Evolutionary conservation across 2,113 vertebrate genomes (phyloP).

Genomic region (Chloropsis hardwickii): DNA sequence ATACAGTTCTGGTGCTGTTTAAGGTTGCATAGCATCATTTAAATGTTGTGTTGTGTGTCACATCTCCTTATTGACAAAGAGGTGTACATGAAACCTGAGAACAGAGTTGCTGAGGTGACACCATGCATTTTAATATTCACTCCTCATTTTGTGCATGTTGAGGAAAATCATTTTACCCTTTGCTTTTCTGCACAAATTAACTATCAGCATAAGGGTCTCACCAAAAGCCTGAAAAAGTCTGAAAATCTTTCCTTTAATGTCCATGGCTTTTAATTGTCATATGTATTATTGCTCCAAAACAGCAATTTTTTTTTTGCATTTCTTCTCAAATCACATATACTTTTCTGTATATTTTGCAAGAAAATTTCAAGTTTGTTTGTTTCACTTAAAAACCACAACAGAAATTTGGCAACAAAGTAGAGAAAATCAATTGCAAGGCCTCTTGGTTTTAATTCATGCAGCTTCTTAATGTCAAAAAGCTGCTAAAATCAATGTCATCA

Average conservation of each 20-base stretch:
- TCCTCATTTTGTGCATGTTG: background rate
- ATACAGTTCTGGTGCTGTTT: background rate
- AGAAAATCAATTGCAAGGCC: background rate
- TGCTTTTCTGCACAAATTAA: background rate
- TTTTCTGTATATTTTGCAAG: background rate
- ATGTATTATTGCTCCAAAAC: background rate
- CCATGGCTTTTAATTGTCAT: background rate
- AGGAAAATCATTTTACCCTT: background rate
- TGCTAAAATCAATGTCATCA: background rate
- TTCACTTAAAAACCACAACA: background rate
- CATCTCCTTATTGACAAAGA: background rate
- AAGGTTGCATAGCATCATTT: background rate
- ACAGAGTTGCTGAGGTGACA: background rate
- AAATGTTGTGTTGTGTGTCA: background rate
- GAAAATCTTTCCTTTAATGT: background rate
- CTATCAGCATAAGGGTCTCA: background rate
- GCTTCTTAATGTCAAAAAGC: background rate
- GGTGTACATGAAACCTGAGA: background rate
- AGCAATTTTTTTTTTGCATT: background rate
- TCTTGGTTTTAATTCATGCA: background rate
- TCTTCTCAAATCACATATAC: background rate
- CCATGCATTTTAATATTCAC: background rate
- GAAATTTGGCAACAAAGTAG: background rate
- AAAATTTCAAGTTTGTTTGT: background rate
- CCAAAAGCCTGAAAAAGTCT: background rate